phyloP scores from a whole-genome alignment of 2,113 vertebrate genomes.

The Pedetes capensis region DNA sequence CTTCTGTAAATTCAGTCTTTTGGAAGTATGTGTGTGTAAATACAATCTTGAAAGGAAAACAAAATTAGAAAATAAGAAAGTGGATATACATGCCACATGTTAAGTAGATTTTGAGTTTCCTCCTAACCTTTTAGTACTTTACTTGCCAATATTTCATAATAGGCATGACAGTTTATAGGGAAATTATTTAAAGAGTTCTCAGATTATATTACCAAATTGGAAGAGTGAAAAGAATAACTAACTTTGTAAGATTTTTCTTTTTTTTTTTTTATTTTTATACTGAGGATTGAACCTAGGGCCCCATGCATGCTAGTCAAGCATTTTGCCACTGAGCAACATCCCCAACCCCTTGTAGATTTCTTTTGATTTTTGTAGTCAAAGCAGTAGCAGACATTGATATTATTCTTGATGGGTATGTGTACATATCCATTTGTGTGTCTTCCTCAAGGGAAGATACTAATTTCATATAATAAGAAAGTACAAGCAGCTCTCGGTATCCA shows the following conservation, averaged over 20 bases:
- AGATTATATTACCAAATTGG: background rate
- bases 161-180: background rate
- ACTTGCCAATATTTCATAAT: background rate
- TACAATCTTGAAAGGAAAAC: background rate
- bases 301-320: background rate
- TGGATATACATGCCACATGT: background rate
- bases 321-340: background rate
- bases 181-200: background rate
- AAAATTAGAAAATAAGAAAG: background rate
- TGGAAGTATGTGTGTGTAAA: background rate
- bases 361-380: constrained; percentile 35
- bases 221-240: constrained; percentile 10
- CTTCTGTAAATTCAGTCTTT: background rate
- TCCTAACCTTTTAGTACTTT: background rate
- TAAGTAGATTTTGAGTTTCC: constrained; percentile 1
- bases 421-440: background rate
- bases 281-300: background rate
- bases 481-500: background rate
- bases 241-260: background rate
- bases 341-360: background rate
- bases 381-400: background rate
- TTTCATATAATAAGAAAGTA: background rate
- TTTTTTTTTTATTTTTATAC: background rate
- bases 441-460: background rate
- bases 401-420: background rate